Evolutionary conservation across 1,140 invertebrate genomes (phyloP), one percentile per base, ranked within the genome.

Genomic region (Capitella teleta): DNA sequence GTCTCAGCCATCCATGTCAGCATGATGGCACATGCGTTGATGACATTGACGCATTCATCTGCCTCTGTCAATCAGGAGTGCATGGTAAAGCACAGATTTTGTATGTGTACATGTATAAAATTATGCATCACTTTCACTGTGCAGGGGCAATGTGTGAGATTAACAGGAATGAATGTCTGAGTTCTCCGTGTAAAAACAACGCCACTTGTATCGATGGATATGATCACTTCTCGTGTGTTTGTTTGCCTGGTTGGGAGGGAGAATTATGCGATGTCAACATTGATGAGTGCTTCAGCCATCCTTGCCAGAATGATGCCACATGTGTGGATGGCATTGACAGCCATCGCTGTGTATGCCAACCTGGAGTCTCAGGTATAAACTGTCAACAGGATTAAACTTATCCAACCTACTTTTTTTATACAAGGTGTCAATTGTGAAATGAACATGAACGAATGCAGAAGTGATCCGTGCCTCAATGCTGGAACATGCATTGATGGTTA

Each of bases 61-160:
- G 56, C 34, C 6, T 18, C 5, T 57, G 56, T 18, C 19, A 37
- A 18, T 32, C 45, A 8, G 45, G 45, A 21, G n/a, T n/a, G n/a
- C n/a, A n/a, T n/a, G n/a, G n/a, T n/a, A n/a, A n/a, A n/a, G n/a
- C n/a, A n/a, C n/a, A n/a, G n/a, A n/a, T n/a, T 32, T 32, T 32
- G 30, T 32, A n/a, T 32, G 30, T 32, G 30, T 32, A n/a, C n/a
- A n/a, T 32, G 30, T 32, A n/a, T 32, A 32, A 10, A n/a, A 10
- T 8, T 32, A 10, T 32, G 8, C 30, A 32, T n/a, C 30, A 32
- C n/a, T 32, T 32, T n/a, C 8, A 10, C 30, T 41, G 12, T 41
- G 6, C 43, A 49, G 49, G 53, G 21, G 94, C 95, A 76, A 78
- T 89, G 18, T 97, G 93, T 62, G 86, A 96, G 59, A 81, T 88